Base-by-base conservation (phyloP, 2,113 vertebrate genomes). In the Cyanoramphus novaezelandiae region DNA sequence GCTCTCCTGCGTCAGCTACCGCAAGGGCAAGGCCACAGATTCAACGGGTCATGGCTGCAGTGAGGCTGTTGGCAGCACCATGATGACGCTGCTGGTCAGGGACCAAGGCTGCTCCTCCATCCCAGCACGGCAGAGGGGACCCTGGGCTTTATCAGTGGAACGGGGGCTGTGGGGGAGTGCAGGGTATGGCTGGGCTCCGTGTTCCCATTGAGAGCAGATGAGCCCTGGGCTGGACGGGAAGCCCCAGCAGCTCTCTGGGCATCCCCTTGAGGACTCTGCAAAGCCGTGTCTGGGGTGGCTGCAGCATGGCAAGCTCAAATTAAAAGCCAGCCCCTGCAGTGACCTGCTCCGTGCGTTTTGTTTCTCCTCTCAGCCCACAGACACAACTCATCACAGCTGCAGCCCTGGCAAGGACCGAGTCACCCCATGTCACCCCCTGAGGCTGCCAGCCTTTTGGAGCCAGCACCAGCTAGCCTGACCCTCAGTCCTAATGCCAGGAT, bases 101-200 rank as follows among this genome's bases (percentile, higher is more conserved):
- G 18, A 10, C 43, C 52, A 69, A 69, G 76, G 92, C 65, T 84
- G 35, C 10, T 75, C 5, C 69, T 49, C 46, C 0, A 0, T 17
- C 25, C n/a, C 50, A 70, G 35, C 53, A 37, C 29, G 10, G 35
- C 3, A 1, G 29, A 65, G 24, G 17, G 60, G 44, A 71, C 2
- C 35, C 37, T 35, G 50, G 31, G 37, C 43, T 53, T 46, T 44
- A 8, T 0, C 0, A 7, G n/a, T 12, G 70, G 33, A 50, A 41
- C 1, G 1, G 44, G 9, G 6, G 4, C 27, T 2, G 0, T 7
- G 37, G 7, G 35, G 16, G 2, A 79, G 10, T 0, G 1, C 60
- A 43, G 41, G 43, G 11, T 70, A 76, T 0, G 0, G 31, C 39
- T 53, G 70, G 20, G 31, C 28, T 59, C 17, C 39, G 20, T 28